These are phyloP conservation scores for Hypotaenidia philippensis DNA, from an alignment of 2,797 vertebrate genomes.

Conservation along the genomic window DNA sequence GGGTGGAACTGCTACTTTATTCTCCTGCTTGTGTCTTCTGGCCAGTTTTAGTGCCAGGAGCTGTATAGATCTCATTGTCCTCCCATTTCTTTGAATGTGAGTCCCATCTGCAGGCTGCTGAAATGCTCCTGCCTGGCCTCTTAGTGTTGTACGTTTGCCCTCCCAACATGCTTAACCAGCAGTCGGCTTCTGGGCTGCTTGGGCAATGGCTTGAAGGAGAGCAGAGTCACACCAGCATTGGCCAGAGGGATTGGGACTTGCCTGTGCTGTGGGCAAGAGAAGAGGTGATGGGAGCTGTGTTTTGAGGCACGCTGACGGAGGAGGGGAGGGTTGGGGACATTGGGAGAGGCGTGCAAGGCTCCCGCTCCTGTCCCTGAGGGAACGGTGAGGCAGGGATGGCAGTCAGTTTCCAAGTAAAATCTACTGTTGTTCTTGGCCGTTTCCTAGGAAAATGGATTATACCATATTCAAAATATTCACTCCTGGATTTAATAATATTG, in stretches of 20 bases:
- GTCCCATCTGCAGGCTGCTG: not conserved
- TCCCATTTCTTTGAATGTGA: not conserved
- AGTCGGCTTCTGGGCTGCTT: not conserved
- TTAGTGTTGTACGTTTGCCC: not conserved
- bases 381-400: not conserved
- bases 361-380: accelerated
- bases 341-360: accelerated
- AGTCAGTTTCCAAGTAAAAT: not conserved
- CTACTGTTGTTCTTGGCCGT: conserved; percentile 56
- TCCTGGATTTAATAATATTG: conserved; percentile 49
- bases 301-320: not conserved
- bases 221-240: not conserved
- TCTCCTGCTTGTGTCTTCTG: not conserved
- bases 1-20: not conserved
- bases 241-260: not conserved
- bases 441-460: conserved; percentile 69
- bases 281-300: not conserved
- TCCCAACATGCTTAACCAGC: not conserved
- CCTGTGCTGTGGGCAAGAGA: accelerated
- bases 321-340: not conserved
- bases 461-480: conserved; percentile 20
- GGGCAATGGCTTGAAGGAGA: accelerated
- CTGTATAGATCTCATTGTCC: not conserved
- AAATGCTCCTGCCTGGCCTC: not conserved
- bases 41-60: not conserved